Conservation (phyloP, 2,797 vertebrate species). For the Brachymystax lenok region DNA sequence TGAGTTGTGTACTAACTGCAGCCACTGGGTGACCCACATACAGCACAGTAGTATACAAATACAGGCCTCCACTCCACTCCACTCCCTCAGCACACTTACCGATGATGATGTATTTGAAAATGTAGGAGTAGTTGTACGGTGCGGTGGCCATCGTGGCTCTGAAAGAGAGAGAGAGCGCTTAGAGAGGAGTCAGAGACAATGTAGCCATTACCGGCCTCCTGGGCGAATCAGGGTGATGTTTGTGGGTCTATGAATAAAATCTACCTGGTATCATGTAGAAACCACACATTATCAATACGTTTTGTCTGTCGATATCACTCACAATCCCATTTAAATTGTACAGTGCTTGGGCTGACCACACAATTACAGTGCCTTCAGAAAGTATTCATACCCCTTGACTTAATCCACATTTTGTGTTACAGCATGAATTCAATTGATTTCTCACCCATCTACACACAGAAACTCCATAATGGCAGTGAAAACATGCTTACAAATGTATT, state of each 20-base stretch:
- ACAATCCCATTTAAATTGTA: neutral
- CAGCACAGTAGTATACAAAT: neutral
- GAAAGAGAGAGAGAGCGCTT: constrained; percentile 51
- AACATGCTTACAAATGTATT: too few relatives aligned
- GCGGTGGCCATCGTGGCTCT: constrained; percentile 98
- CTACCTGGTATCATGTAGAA: neutral
- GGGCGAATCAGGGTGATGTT: neutral
- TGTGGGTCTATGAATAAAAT: neutral
- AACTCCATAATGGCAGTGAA: too few relatives aligned
- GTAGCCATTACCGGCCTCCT: neutral
- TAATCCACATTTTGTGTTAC: too few relatives aligned
- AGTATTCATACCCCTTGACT: too few relatives aligned
- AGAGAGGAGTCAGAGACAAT: neutral
- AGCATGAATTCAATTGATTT: too few relatives aligned
- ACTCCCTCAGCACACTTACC: constrained; percentile 79
- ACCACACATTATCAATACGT: neutral
- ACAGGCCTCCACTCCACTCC: neutral
- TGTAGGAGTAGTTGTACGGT: constrained; percentile 99
- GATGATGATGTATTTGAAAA: constrained; percentile 99
- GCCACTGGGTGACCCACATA: constrained; percentile 1
- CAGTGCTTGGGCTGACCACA: neutral
- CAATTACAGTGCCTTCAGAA: too few relatives aligned
- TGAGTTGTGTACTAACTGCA: neutral
- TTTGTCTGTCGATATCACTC: neutral
- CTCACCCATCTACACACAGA: neutral